phyloP scores from a whole-genome alignment of 2,113 vertebrate genomes.

The Illadopsis cleaveri region DNA sequence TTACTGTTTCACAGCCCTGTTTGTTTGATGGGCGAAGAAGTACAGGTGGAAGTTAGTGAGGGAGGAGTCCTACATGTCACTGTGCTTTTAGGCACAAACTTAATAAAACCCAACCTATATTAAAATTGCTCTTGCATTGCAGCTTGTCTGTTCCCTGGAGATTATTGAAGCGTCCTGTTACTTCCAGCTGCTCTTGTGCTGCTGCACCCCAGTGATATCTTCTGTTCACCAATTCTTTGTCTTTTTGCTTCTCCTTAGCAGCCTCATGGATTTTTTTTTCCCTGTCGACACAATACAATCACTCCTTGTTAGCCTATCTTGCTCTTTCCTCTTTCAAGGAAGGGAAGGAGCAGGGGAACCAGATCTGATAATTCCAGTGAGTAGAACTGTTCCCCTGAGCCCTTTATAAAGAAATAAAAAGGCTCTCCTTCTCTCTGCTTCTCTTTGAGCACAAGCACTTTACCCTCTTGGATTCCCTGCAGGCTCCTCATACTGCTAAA shows the following conservation, averaged over 20 bases:
- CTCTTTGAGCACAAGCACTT: slow-evolving; percentile 68
- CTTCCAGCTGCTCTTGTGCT: background rate
- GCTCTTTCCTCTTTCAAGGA: slow-evolving; percentile 42
- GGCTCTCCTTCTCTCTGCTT: slow-evolving; percentile 61
- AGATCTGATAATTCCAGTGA: slow-evolving; percentile 63
- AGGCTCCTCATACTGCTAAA: slow-evolving; percentile 69
- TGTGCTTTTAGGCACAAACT: background rate
- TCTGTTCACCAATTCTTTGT: background rate
- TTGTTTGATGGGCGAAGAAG: background rate
- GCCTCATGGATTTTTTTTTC: background rate
- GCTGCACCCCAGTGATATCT: background rate
- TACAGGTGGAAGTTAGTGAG: background rate
- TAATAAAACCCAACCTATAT: background rate
- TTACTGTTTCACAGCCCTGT: background rate
- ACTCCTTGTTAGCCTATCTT: slow-evolving; percentile 31
- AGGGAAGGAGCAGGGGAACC: slow-evolving; percentile 44
- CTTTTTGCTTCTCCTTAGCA: background rate
- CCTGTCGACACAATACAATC: background rate
- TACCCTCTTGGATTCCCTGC: slow-evolving; percentile 69
- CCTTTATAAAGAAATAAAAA: slow-evolving; percentile 68
- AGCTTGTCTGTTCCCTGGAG: background rate
- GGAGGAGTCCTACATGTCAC: fast-evolving
- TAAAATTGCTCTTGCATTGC: background rate
- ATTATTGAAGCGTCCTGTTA: background rate
- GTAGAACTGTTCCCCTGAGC: slow-evolving; percentile 62